These are phyloP conservation scores for Leptinotarsa peninsularis DNA, from an alignment of 2,888 invertebrate species.

Conservation along the genomic window DNA sequence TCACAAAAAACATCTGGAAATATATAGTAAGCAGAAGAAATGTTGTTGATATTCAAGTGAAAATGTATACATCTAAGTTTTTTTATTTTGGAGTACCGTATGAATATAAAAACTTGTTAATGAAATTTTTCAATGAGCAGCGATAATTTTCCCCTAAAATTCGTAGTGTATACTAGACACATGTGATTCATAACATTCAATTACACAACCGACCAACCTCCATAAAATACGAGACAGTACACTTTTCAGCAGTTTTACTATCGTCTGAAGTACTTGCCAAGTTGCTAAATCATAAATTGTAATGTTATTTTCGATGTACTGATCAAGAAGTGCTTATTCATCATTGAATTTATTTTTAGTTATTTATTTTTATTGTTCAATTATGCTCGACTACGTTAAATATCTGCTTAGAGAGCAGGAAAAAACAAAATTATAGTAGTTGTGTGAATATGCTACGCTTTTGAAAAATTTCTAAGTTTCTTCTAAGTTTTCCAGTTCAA, in stretches of 20 bases:
- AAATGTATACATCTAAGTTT: too few relatives aligned
- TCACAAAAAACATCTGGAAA: too few relatives aligned
- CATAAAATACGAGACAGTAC: neutral
- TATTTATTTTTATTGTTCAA: neutral
- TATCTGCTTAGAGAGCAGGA: neutral
- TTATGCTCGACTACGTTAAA: neutral
- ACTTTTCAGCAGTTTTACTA: constrained; percentile 1
- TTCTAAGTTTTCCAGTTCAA: too few relatives aligned
- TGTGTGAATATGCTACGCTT: neutral
- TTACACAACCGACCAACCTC: neutral
- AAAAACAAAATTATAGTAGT: neutral
- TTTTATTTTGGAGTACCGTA: too few relatives aligned
- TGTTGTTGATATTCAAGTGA: too few relatives aligned
- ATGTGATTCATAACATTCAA: neutral
- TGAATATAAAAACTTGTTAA: too few relatives aligned
- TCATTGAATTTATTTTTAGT: constrained; percentile 4
- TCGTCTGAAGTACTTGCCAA: constrained; percentile 8
- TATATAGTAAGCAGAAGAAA: too few relatives aligned
- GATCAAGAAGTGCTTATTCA: constrained; percentile 7
- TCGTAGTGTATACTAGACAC: neutral
- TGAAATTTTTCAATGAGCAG: neutral
- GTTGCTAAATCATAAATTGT: constrained; percentile 19
- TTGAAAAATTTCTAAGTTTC: too few relatives aligned
- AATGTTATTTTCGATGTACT: constrained; percentile 10
- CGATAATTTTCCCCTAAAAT: neutral